Conservation (phyloP, 2,797 vertebrate genomes). For the Garrulus glandarius region DNA sequence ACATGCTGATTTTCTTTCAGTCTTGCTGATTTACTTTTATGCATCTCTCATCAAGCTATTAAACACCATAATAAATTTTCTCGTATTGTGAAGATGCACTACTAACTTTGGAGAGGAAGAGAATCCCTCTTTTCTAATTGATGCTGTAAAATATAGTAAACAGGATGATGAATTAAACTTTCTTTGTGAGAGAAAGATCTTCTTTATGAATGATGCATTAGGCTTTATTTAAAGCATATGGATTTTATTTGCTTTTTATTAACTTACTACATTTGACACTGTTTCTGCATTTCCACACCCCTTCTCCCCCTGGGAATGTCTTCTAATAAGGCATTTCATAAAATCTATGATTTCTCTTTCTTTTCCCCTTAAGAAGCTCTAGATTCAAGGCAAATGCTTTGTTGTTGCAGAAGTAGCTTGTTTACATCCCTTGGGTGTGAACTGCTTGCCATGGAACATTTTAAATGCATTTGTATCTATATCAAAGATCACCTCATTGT, state of each 20-base stretch:
- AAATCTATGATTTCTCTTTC: neutral
- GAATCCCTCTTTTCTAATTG: conserved; percentile 12
- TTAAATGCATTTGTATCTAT: neutral
- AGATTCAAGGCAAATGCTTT: neutral
- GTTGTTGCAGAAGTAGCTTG: neutral
- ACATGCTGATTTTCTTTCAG: neutral
- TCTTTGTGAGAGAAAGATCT: neutral
- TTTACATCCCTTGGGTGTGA: neutral
- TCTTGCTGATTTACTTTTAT: neutral
- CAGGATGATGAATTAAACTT: neutral
- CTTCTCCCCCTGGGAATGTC: neutral
- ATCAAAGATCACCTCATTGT: neutral
- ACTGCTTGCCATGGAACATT: neutral
- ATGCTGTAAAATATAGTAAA: conserved; percentile 7
- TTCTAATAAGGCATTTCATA: conserved; percentile 9
- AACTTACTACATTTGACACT: conserved; percentile 8
- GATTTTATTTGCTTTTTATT: conserved; percentile 40
- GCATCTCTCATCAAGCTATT: neutral
- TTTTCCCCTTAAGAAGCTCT: neutral
- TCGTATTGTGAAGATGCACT: neutral
- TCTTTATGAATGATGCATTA: conserved; percentile 16
- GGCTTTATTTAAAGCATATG: conserved; percentile 14
- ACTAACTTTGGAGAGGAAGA: neutral
- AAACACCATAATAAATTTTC: neutral
- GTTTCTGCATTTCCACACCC: neutral